phyloP scores from a whole-genome alignment of 2,113 vertebrate species.

The Cnemophilus loriae region DNA sequence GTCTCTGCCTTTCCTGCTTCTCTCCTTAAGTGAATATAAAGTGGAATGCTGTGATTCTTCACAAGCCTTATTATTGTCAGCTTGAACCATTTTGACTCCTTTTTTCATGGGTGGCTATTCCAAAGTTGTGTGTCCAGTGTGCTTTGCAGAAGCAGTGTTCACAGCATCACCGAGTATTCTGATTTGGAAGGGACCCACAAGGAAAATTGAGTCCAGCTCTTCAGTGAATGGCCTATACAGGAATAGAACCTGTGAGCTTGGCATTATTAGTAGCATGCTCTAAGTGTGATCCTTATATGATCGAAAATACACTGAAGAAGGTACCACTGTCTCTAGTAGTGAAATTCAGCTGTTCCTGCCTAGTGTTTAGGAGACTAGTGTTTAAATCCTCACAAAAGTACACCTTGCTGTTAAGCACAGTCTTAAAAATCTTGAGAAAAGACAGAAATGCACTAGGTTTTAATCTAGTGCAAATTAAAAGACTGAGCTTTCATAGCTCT shows the following conservation, averaged over 20 bases:
- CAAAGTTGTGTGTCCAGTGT: fast-evolving
- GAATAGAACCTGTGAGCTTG: too few relatives aligned
- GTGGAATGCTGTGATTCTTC: neutral
- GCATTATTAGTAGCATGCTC: neutral
- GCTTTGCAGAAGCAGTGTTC: neutral
- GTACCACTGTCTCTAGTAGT: fast-evolving
- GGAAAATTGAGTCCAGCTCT: fast-evolving
- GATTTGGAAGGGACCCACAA: neutral
- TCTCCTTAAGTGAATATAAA: too few relatives aligned
- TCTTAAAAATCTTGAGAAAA: neutral
- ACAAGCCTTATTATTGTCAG: fast-evolving
- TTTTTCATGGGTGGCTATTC: neutral
- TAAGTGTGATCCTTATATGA: neutral
- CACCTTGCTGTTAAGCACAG: neutral
- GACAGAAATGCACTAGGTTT: neutral
- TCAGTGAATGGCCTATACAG: too few relatives aligned
- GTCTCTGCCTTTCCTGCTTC: neutral
- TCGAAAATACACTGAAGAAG: neutral
- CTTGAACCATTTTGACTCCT: neutral
- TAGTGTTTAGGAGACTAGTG: neutral
- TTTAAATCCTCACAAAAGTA: neutral
- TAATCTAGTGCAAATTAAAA: neutral
- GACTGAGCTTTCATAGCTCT: neutral
- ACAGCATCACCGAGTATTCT: neutral
- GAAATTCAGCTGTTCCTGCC: neutral